These are phyloP conservation scores for Scleropages formosus DNA, from an alignment of 2,797 vertebrate species.

Conservation along the genomic window DNA sequence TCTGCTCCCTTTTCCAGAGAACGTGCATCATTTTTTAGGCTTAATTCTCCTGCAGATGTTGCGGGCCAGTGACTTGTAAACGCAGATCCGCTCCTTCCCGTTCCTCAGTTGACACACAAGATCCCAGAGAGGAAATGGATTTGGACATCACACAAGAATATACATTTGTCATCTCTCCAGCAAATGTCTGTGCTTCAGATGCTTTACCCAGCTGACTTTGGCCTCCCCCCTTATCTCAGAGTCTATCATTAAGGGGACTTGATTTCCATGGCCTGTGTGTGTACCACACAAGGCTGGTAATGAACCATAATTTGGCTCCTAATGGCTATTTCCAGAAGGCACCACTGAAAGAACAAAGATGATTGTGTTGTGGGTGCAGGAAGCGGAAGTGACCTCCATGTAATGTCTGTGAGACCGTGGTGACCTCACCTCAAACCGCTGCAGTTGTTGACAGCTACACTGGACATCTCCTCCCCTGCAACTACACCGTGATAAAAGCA, in stretches of 20 bases:
- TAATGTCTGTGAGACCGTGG: not conserved
- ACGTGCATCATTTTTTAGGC: conserved; percentile 44
- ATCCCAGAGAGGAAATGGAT: conserved; percentile 49
- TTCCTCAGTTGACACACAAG: conserved; percentile 28
- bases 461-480: conserved; percentile 70
- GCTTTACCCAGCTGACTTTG: conserved; percentile 46
- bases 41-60: conserved; percentile 53
- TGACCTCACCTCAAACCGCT: conserved; percentile 81
- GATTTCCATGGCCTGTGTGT: not conserved
- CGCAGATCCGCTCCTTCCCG: conserved; percentile 31
- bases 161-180: conserved; percentile 38
- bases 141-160: conserved; percentile 43
- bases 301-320: not conserved
- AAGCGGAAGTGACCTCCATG: not conserved
- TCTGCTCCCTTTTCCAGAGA: conserved; percentile 43
- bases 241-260: no score
- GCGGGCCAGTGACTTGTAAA: conserved; percentile 37
- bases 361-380: not conserved
- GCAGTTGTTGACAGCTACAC: conserved; percentile 83
- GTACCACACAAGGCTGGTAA: not conserved
- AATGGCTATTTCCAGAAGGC: not conserved
- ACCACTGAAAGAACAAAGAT: not conserved
- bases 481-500: conserved; percentile 91
- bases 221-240: not conserved
- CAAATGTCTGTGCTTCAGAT: conserved; percentile 22